phyloP scores from a whole-genome alignment of 1,140 invertebrate species.

The Meloidogyne exigua region DNA sequence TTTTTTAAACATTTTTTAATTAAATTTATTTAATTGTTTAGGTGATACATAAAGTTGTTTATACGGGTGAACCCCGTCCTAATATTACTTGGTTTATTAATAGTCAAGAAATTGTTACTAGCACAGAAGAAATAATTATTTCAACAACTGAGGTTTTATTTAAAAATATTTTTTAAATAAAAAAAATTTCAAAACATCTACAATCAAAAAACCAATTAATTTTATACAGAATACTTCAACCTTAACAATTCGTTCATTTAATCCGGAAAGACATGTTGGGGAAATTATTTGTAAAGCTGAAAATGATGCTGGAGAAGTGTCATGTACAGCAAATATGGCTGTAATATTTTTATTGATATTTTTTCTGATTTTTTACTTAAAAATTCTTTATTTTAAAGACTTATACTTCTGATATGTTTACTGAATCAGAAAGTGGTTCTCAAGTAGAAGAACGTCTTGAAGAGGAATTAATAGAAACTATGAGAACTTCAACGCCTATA shows the following conservation, averaged over 20 bases:
- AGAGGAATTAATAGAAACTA: constrained; percentile 37
- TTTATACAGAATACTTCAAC: constrained; percentile 53
- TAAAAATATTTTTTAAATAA: too few species aligned
- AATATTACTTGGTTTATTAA: constrained; percentile 63
- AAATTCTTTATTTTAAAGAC: constrained; percentile 22
- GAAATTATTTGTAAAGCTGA: constrained; percentile 67
- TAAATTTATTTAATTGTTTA: constrained; percentile 40
- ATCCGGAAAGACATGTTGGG: constrained; percentile 66
- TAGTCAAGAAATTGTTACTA: constrained; percentile 60
- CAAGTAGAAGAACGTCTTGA: constrained; percentile 43
- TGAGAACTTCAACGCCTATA: constrained; percentile 60
- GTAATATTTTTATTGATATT: neutral
- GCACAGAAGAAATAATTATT: constrained; percentile 49
- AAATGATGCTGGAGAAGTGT: constrained; percentile 67
- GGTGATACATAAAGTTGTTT: constrained; percentile 68
- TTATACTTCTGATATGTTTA: constrained; percentile 63
- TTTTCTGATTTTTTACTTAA: neutral
- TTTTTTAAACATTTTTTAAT: constrained; percentile 60
- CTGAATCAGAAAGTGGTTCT: constrained; percentile 60
- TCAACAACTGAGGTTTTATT: neutral
- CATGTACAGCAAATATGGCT: constrained; percentile 64
- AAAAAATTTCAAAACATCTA: neutral
- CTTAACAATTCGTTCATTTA: constrained; percentile 61
- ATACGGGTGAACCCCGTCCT: constrained; percentile 62
- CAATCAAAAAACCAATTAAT: constrained; percentile 17